Conservation (phyloP, 2,797 vertebrate genomes). For the Carduelis carduelis region DNA sequence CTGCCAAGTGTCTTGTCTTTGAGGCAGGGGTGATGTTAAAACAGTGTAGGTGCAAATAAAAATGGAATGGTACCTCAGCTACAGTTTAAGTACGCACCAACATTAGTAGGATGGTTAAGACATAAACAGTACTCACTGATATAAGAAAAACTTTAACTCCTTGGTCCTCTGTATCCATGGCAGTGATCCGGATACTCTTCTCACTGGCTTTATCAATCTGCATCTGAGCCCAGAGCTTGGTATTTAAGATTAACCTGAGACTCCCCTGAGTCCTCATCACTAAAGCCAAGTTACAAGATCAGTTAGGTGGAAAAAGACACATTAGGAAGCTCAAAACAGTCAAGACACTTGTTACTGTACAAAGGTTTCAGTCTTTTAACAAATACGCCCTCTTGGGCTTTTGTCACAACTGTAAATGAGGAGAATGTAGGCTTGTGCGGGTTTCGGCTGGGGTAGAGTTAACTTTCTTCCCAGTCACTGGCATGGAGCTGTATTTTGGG, state of each 20-base stretch:
- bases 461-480: not conserved
- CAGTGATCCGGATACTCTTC: slow-evolving; percentile 96
- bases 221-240: slow-evolving; percentile 99
- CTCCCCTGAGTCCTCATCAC: slow-evolving; percentile 99
- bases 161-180: slow-evolving; percentile 98
- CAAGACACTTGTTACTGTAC: not conserved
- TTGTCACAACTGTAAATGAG: not conserved
- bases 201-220: slow-evolving; percentile 99
- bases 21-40: not conserved
- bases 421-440: not conserved
- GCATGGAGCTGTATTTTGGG: not conserved
- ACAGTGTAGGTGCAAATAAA: not conserved
- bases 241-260: slow-evolving; percentile 95
- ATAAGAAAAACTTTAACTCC: slow-evolving; percentile 98
- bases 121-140: slow-evolving; percentile 78
- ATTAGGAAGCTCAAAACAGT: not conserved
- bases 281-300: slow-evolving; percentile 56
- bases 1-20: not conserved
- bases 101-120: not conserved
- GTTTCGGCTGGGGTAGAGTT: not conserved
- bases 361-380: not conserved
- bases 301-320: not conserved
- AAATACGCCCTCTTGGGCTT: not conserved
- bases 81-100: not conserved
- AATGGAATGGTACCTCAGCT: not conserved